Percentiles rank a stretch among this genome's conserved stretches.
These are phyloP conservation scores for Eunapius fragilis DNA, from an alignment of 37 sponge, comb jelly and placozoan genomes.

Conservation along the genomic window DNA sequence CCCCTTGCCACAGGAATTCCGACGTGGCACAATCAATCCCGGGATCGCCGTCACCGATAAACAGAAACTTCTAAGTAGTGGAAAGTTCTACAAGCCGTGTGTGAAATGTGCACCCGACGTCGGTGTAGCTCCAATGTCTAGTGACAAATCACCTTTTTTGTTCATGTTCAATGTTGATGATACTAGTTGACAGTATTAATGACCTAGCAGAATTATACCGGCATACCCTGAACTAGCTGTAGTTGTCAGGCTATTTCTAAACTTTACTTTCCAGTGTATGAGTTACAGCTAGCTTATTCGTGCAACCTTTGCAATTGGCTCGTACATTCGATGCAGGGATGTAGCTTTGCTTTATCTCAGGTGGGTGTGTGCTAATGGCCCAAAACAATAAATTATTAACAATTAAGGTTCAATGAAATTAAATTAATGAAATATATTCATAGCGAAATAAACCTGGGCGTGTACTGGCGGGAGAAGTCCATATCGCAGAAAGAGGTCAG, in stretches of 20 bases:
- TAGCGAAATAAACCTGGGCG: not conserved
- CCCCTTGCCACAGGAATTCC: slow-evolving; percentile 31
- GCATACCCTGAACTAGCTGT: too few species aligned
- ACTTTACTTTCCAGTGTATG: too few species aligned
- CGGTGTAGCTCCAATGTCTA: not conserved
- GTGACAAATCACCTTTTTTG: not conserved
- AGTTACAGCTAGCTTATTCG: too few species aligned
- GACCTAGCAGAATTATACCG: too few species aligned
- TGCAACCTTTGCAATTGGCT: too few species aligned
- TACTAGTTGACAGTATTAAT: not conserved
- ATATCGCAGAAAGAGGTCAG: not conserved
- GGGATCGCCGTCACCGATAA: not conserved
- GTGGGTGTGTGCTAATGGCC: too few species aligned
- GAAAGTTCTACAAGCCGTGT: slow-evolving; percentile 26
- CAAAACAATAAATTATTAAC: too few species aligned
- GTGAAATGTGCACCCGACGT: not conserved
- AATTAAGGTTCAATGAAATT: too few species aligned
- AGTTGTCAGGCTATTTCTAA: too few species aligned
- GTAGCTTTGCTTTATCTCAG: too few species aligned
- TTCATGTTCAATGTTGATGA: not conserved
- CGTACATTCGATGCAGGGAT: too few species aligned
- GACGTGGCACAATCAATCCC: not conserved
- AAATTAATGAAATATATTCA: too few species aligned
- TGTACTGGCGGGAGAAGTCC: not conserved
- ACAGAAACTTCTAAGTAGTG: not conserved